A percentile compares a stretch with the other conserved stretches of the same genome.
phyloP scores from a whole-genome alignment of 2,888 invertebrate species.

The Hemistola chrysoprasaria region DNA sequence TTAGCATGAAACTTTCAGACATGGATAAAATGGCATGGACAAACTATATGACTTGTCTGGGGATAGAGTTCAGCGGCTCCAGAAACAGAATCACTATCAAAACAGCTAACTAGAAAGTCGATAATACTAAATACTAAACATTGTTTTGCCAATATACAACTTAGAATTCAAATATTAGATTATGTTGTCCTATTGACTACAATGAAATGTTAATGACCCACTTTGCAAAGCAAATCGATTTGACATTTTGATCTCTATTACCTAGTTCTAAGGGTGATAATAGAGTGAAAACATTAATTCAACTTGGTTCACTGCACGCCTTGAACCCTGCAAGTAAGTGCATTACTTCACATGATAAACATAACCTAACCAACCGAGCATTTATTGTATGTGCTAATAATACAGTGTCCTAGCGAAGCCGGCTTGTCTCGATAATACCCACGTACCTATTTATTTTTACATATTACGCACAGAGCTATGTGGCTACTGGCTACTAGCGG shows the following conservation, averaged over 20 bases:
- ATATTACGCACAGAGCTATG: slow-evolving; percentile 80
- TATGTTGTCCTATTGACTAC: too few species aligned
- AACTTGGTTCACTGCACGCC: slow-evolving; percentile 13
- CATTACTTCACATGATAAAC: slow-evolving; percentile 28
- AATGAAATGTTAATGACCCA: slow-evolving; percentile 7
- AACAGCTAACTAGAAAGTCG: too few species aligned
- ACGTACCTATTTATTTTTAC: slow-evolving; percentile 77
- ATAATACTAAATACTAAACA: too few species aligned
- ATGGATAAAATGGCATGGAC: too few species aligned
- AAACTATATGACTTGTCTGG: too few species aligned
- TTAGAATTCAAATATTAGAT: too few species aligned
- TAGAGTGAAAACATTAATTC: not conserved
- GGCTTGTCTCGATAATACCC: slow-evolving; percentile 78
- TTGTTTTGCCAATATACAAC: too few species aligned
- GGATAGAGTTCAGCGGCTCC: too few species aligned
- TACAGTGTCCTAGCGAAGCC: slow-evolving; percentile 71
- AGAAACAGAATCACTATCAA: too few species aligned
- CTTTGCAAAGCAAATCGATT: not conserved
- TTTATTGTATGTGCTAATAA: slow-evolving; percentile 66
- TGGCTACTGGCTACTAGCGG: slow-evolving; percentile 27
- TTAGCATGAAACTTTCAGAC: too few species aligned
- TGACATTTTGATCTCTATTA: slow-evolving; percentile 10
- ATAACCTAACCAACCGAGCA: slow-evolving; percentile 35
- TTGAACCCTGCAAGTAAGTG: slow-evolving; percentile 35
- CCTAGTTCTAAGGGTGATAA: not conserved